A percentile compares a stretch with the other conserved stretches of the same genome.
phyloP scores from a whole-genome alignment of 2,797 vertebrate genomes.

The Australoheros facetus region DNA sequence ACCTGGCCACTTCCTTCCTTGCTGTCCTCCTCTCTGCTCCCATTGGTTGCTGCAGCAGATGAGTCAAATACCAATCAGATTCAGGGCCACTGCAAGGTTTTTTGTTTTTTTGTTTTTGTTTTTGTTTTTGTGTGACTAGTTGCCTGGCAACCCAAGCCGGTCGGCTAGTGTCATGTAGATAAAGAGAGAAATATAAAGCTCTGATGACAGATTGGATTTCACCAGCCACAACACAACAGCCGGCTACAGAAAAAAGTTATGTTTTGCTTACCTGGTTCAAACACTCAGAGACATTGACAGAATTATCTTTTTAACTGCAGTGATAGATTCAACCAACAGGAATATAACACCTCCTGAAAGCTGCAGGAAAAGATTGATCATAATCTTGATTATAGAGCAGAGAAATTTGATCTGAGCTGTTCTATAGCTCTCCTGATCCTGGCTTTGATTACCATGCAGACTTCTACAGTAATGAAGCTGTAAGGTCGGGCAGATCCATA shows the following conservation, averaged over 20 bases:
- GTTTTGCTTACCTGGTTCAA: background rate
- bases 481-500: slow-evolving; percentile 32
- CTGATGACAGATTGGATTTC: slow-evolving; percentile 71
- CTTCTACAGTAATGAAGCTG: slow-evolving; percentile 18
- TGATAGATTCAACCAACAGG: background rate
- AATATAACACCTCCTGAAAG: background rate
- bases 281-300: accelerated
- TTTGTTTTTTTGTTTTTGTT: slow-evolving; percentile 22
- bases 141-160: slow-evolving; percentile 61
- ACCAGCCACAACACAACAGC: slow-evolving; percentile 20
- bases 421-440: slow-evolving; percentile 26
- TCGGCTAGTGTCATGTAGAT: slow-evolving; percentile 48
- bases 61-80: slow-evolving; percentile 39
- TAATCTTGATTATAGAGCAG: slow-evolving; percentile 38
- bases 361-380: background rate
- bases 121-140: slow-evolving; percentile 47
- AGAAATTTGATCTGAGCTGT: slow-evolving; percentile 30
- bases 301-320: background rate
- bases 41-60: slow-evolving; percentile 37
- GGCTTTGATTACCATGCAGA: slow-evolving; percentile 55
- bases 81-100: slow-evolving; percentile 27
- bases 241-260: background rate
- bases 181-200: slow-evolving; percentile 71
- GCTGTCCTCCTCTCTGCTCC: slow-evolving; percentile 5
- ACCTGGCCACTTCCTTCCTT: slow-evolving; percentile 40